Base-by-base conservation (phyloP, 2,888 invertebrate species). In the Drosophila rubida region DNA sequence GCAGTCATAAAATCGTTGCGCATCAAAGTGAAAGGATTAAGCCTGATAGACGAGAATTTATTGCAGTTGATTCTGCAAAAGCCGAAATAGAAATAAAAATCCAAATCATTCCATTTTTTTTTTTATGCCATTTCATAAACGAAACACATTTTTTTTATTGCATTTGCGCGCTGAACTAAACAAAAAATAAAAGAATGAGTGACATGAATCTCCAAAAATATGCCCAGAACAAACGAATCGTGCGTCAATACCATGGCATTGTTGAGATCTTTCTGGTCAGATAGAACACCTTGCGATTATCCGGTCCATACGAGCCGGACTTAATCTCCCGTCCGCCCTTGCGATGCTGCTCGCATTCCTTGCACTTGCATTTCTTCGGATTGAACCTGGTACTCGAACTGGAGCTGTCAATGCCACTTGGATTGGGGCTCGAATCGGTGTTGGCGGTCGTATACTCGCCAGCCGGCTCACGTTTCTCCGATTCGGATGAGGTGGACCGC, bases 211-310 rank as follows among this genome's bases (percentile, higher is more conserved):
- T 8, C 14, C 30, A 30, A 6, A 6, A 25, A 7, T 6, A 25
- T 25, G 7, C 7, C 9, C 13, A 23, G 14, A n/a, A 30, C 23
- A n/a, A 35, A 5, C 13, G 8, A n/a, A n/a, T n/a, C n/a, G n/a
- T n/a, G 16, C 8, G 37, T 76, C 30, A 73, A 49, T 73, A 73
- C 73, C 73, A 76, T 2, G 77, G 72, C 9, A 49, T 49, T 6
- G 59, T 9, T 3, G 27, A 13, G 1, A 32, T 0, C 19, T 61
- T 57, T 19, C 8, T 30, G 2, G 11, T 13, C 9, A 45, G 14
- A 50, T 48, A 55, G 13, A 57, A 37, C 2, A 46, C 27, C 5
- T 55, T 46, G 6, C 42, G 46, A 32, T 46, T 51, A n/a, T 58
- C 55, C 7, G 61, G 61, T 4, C 55, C 55, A 55, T 61, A 61